A percentile compares a stretch with the other conserved stretches of the same genome.
Evolutionary conservation across 2,113 vertebrate genomes (phyloP).

Genomic region (Odontesthes bonariensis): DNA sequence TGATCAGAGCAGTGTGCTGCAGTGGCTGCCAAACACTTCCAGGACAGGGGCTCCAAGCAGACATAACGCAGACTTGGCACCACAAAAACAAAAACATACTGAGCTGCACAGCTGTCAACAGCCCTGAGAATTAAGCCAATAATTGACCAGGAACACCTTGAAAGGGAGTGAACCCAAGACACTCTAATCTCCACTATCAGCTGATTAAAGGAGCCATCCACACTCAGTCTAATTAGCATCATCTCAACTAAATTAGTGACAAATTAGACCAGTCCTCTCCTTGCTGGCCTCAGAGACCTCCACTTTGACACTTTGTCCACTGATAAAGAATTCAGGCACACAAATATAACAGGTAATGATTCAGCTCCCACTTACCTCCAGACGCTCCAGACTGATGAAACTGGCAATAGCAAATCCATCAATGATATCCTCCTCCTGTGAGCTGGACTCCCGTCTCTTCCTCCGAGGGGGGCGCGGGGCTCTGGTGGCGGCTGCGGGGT

Average conservation of each 20-base stretch:
- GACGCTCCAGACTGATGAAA: constrained; percentile 92
- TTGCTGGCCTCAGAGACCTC: constrained; percentile 20
- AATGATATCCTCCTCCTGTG: constrained; percentile 96
- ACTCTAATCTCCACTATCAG: neutral
- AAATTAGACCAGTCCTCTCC: constrained; percentile 44
- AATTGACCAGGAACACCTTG: constrained; percentile 11
- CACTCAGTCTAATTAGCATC: constrained; percentile 33
- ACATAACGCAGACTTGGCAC: neutral
- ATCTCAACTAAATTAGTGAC: constrained; percentile 47
- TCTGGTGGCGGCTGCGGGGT: constrained; percentile 80
- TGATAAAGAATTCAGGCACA: constrained; percentile 25
- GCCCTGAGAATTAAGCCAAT: constrained; percentile 4
- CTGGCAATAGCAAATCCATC: constrained; percentile 96
- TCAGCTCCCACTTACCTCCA: constrained; percentile 86
- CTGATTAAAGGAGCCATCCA: constrained; percentile 18
- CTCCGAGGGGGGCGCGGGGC: constrained; percentile 85
- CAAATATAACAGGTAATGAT: constrained; percentile 37
- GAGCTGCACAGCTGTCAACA: constrained; percentile 12
- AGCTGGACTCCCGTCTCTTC: constrained; percentile 92
- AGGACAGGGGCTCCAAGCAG: constrained; percentile 26
- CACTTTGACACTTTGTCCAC: constrained; percentile 11
- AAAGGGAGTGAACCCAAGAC: too few relatives aligned
- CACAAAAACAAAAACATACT: neutral
- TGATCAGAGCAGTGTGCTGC: constrained; percentile 22
- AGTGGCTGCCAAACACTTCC: constrained; percentile 28